Evolutionary conservation across 1,140 invertebrate genomes (phyloP).

Genomic region (Trachelipus rathkii): DNA sequence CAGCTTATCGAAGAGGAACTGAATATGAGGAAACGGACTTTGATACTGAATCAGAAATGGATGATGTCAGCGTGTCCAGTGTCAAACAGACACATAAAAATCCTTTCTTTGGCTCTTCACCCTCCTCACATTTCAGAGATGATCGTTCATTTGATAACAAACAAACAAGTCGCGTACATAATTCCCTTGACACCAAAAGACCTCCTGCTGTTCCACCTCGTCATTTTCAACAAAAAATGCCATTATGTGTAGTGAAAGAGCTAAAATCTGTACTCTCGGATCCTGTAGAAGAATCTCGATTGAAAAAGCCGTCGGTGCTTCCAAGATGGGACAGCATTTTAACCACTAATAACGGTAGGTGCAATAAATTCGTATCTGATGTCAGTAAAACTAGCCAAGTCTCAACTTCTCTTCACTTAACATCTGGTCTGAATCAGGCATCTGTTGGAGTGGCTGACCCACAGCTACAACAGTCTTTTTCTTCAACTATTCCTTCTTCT

Average conservation of each 20-base stretch:
- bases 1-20: slow-evolving; percentile 34
- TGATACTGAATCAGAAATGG: slow-evolving; percentile 37
- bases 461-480: neutral
- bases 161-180: neutral
- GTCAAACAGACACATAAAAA: neutral
- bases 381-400: neutral
- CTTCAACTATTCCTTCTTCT: neutral
- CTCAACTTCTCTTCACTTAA: neutral
- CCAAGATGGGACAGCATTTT: slow-evolving; percentile 35
- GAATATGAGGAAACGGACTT: slow-evolving; percentile 38
- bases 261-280: slow-evolving; percentile 40
- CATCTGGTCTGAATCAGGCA: neutral
- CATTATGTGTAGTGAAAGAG: slow-evolving; percentile 39
- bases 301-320: slow-evolving; percentile 33
- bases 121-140: neutral
- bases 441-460: neutral
- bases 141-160: no score
- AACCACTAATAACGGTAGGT: neutral
- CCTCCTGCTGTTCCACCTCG: slow-evolving; percentile 27
- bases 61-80: slow-evolving; percentile 18
- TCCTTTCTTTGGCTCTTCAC: neutral
- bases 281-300: slow-evolving; percentile 13
- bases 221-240: slow-evolving; percentile 42
- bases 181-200: neutral
- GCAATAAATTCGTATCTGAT: neutral